These are phyloP conservation scores for Fulica atra DNA, from an alignment of 2,113 vertebrate genomes.

Conservation along the genomic window DNA sequence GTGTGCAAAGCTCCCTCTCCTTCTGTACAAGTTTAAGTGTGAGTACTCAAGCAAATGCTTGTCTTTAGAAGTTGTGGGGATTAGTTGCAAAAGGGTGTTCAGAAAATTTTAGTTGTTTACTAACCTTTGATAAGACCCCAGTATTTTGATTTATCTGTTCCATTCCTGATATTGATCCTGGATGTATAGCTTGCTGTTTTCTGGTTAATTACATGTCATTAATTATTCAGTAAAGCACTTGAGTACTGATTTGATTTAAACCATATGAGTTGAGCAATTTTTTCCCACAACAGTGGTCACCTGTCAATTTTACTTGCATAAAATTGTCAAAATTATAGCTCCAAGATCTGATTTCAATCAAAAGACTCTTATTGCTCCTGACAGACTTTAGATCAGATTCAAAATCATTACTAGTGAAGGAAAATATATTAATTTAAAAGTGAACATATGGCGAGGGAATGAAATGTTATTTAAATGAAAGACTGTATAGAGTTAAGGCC, in stretches of 20 bases:
- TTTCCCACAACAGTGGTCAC: not conserved
- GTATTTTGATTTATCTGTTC: not conserved
- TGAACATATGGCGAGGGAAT: not conserved
- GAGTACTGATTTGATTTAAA: not conserved
- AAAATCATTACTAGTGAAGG: not conserved
- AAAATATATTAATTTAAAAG: not conserved
- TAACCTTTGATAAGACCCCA: not conserved
- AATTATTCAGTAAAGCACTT: not conserved
- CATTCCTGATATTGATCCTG: not conserved
- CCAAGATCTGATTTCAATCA: not conserved
- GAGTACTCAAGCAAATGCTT: accelerated
- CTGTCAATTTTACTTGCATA: not conserved
- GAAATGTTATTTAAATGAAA: not conserved
- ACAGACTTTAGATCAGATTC: not conserved
- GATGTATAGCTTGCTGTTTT: not conserved
- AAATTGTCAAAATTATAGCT: not conserved
- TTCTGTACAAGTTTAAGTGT: accelerated
- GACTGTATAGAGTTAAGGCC: not conserved
- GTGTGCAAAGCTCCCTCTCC: accelerated
- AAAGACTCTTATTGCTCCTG: not conserved
- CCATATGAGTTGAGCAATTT: not conserved
- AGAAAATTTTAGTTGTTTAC: not conserved
- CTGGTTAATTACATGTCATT: not conserved
- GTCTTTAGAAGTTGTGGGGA: not conserved
- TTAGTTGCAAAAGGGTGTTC: not conserved